These are phyloP conservation scores for Brachypteracias leptosomus DNA, from an alignment of 2,113 vertebrate species.

Conservation along the genomic window DNA sequence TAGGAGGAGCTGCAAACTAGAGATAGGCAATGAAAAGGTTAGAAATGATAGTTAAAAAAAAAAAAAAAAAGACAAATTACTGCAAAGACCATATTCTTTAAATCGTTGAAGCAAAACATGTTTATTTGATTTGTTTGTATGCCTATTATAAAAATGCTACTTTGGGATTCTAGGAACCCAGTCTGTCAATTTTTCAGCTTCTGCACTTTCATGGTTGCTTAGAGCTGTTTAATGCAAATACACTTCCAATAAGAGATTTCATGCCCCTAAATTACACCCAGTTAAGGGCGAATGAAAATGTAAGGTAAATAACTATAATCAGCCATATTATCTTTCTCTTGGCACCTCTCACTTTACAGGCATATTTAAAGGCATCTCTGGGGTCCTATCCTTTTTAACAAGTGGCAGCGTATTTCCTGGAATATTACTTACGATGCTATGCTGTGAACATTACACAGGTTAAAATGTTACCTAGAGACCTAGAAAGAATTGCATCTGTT, in stretches of 20 bases:
- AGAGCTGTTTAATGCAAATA: conserved; percentile 86
- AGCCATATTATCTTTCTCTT: conserved; percentile 85
- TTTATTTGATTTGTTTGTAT: conserved; percentile 87
- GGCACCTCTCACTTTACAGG: conserved; percentile 84
- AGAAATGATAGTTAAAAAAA: conserved; percentile 70
- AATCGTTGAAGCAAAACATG: conserved; percentile 83
- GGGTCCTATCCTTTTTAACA: conserved; percentile 84
- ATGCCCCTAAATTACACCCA: conserved; percentile 87
- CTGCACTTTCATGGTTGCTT: conserved; percentile 85
- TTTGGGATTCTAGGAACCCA: conserved; percentile 83
- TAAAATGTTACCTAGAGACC: conserved; percentile 83
- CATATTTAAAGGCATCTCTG: conserved; percentile 85
- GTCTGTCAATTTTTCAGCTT: conserved; percentile 84
- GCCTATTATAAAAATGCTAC: conserved; percentile 84
- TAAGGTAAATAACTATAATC: conserved; percentile 90
- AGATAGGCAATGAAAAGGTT: conserved; percentile 78
- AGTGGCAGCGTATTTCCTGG: conserved; percentile 76
- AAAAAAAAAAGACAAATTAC: conserved; percentile 72
- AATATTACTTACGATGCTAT: conserved; percentile 80
- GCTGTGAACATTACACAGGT: conserved; percentile 78
- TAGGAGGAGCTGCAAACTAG: conserved; percentile 72
- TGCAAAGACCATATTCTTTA: conserved; percentile 82
- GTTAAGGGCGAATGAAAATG: conserved; percentile 86
- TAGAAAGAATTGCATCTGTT: conserved; percentile 71
- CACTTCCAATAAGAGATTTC: conserved; percentile 87